phyloP scores from a whole-genome alignment of 1,140 invertebrate species.

The Lineus longissimus region DNA sequence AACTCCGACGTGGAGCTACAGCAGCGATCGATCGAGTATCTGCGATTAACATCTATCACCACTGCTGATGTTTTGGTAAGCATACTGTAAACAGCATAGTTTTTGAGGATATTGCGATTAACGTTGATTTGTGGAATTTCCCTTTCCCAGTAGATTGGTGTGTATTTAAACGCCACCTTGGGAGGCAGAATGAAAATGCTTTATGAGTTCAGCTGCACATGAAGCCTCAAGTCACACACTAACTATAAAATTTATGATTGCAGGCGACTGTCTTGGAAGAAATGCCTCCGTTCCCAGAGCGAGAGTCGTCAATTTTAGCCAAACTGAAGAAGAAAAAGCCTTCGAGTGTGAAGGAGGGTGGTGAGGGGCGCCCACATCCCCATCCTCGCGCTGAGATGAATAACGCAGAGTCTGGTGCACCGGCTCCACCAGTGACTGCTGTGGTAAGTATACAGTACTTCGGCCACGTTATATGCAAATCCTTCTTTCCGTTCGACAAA shows the following conservation, averaged over 20 bases:
- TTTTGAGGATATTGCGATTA: too few species aligned
- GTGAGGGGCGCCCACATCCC: slow-evolving; percentile 24
- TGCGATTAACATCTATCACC: slow-evolving; percentile 93
- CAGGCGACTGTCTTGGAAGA: slow-evolving; percentile 96
- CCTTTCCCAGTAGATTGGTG: too few species aligned
- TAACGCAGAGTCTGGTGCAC: slow-evolving; percentile 1
- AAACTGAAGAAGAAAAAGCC: slow-evolving; percentile 95
- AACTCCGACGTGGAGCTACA: slow-evolving; percentile 98
- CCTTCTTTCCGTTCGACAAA: too few species aligned
- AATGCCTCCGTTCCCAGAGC: slow-evolving; percentile 99
- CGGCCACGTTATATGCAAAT: too few species aligned
- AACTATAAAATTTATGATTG: neutral
- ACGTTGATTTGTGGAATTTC: too few species aligned
- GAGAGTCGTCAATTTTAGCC: slow-evolving; percentile 89
- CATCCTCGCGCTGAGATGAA: slow-evolving; percentile 34
- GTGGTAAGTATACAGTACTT: too few species aligned
- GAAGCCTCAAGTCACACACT: too few species aligned
- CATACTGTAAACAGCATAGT: too few species aligned
- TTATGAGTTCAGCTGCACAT: too few species aligned
- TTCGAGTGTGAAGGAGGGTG: slow-evolving; percentile 44
- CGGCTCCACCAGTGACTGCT: neutral
- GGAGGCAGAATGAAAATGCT: too few species aligned
- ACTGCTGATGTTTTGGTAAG: slow-evolving; percentile 88
- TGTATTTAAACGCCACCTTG: too few species aligned
- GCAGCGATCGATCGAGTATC: slow-evolving; percentile 96